phyloP scores from a whole-genome alignment of 1,140 invertebrate species.

The Agrilus planipennis region DNA sequence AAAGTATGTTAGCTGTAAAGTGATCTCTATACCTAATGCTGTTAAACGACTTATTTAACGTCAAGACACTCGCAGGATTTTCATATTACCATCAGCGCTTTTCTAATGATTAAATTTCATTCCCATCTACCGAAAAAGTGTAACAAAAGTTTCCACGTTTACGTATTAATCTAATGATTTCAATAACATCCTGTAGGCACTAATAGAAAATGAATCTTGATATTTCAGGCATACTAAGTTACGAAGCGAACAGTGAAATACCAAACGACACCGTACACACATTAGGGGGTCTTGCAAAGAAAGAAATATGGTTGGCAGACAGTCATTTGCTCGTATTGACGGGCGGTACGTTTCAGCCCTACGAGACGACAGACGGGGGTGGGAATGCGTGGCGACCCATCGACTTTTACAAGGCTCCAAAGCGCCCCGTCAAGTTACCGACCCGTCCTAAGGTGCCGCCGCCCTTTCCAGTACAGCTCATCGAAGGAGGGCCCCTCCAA shows the following conservation, averaged over 20 bases:
- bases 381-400: conserved; percentile 58
- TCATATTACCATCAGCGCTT: no score
- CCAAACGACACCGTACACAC: conserved; percentile 64
- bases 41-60: no score
- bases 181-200: no score
- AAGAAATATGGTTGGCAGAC: conserved; percentile 82
- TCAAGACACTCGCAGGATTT: no score
- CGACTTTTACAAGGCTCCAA: conserved; percentile 67
- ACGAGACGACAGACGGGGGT: conserved; percentile 26
- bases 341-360: conserved; percentile 55
- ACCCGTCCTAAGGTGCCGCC: conserved; percentile 49
- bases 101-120: no score
- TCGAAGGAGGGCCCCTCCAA: conserved; percentile 63
- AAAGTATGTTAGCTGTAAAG: no score
- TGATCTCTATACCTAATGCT: no score
- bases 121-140: no score
- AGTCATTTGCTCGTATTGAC: conserved; percentile 74
- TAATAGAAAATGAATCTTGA: no score
- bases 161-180: no score
- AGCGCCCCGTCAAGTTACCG: conserved; percentile 60
- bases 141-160: no score
- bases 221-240: conserved; percentile 75
- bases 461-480: conserved; percentile 77
- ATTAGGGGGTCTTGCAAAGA: conserved; percentile 65
- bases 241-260: conserved; percentile 62